Evolutionary conservation across 2,113 vertebrate species (phyloP).

Genomic region (Lipophrys pholis): DNA sequence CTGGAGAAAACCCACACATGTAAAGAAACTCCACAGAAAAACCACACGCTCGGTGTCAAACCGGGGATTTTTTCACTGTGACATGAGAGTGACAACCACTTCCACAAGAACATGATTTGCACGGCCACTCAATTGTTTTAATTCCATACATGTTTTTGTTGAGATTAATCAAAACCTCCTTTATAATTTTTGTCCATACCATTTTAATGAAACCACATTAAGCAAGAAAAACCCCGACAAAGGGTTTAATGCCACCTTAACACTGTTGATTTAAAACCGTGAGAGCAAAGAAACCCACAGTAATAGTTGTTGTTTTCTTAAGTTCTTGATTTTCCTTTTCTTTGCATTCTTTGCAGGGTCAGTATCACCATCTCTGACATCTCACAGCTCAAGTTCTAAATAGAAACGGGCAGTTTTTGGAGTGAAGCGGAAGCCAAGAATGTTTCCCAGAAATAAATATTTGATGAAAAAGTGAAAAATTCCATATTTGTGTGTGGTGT

Average conservation of each 20-base stretch:
- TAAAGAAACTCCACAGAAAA: no score
- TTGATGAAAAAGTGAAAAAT: constrained; percentile 61
- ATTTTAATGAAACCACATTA: constrained; percentile 36
- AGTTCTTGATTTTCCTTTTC: constrained; percentile 2
- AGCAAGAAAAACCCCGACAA: constrained; percentile 39
- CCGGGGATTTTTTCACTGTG: no score
- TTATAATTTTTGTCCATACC: no score
- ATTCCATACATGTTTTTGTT: no score
- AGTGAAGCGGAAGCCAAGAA: constrained; percentile 54
- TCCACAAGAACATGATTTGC: no score
- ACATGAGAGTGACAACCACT: no score
- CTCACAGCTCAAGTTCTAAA: constrained; percentile 59
- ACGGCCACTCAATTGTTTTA: no score
- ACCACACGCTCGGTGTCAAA: no score
- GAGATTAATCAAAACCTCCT: no score
- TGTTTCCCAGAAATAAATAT: constrained; percentile 67
- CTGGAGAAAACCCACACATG: no score
- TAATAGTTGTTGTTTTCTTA: constrained; percentile 35
- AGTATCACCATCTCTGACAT: constrained; percentile 47
- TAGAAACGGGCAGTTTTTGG: constrained; percentile 61
- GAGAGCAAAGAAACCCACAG: constrained; percentile 32
- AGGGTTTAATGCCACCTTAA: constrained; percentile 30
- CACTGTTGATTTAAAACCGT: constrained; percentile 11
- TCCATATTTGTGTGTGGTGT: constrained; percentile 29
- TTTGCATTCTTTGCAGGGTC: constrained; percentile 20